Percentiles rank a stretch among this genome's conserved stretches.
Evolutionary conservation across 2,113 vertebrate genomes (phyloP).

Genomic region (Lampris megalopsis): DNA sequence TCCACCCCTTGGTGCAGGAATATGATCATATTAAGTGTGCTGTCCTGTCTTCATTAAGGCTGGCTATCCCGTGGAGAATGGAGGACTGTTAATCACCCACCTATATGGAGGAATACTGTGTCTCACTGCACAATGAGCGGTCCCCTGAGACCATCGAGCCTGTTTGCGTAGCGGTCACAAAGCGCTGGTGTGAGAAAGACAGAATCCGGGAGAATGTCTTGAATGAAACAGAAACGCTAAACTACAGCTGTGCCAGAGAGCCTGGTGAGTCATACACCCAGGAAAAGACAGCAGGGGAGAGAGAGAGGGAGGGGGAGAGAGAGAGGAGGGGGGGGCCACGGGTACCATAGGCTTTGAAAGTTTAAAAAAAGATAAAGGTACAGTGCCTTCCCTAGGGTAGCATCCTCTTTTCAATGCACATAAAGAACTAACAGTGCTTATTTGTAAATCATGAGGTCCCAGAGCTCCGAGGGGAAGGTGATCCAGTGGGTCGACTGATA

Average conservation of each 20-base stretch:
- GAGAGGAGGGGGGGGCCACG: conserved; percentile 10
- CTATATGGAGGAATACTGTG: conserved; percentile 21
- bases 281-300: conserved; percentile 48
- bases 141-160: conserved; percentile 36
- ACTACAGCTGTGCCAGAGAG: conserved; percentile 54
- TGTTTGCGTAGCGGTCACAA: neutral
- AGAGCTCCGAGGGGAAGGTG: no score
- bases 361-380: conserved; percentile 29
- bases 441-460: neutral
- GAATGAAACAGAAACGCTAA: conserved; percentile 63
- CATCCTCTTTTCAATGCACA: neutral
- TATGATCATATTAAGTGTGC: conserved; percentile 41
- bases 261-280: conserved; percentile 57
- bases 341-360: conserved; percentile 13
- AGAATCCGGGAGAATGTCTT: conserved; percentile 35
- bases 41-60: conserved; percentile 27
- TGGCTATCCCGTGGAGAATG: neutral
- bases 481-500: no score
- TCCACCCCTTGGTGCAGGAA: conserved; percentile 31
- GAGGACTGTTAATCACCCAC: conserved; percentile 36
- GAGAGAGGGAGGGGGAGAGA: conserved; percentile 33
- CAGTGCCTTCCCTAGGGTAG: conserved; percentile 9
- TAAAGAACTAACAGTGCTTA: neutral
- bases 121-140: conserved; percentile 49
- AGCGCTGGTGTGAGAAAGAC: conserved; percentile 35